Percentiles rank a stretch among this genome's conserved stretches.
Evolutionary conservation across 2,113 vertebrate genomes (phyloP).

Genomic region (Nothobranchius kuhntae): DNA sequence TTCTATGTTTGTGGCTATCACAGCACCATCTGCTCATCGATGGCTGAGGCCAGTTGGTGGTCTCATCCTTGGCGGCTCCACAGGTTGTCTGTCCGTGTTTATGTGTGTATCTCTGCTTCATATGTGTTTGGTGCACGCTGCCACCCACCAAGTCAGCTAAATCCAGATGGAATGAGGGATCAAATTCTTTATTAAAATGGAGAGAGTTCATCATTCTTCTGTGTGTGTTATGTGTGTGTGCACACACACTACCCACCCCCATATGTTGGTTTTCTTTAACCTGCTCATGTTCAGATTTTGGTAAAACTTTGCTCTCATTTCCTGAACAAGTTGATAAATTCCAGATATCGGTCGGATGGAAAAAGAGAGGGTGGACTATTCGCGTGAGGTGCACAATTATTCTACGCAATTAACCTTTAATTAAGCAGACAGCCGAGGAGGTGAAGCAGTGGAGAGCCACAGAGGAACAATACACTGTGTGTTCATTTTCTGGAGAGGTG

Average conservation of each 20-base stretch:
- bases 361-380: constrained; percentile 26
- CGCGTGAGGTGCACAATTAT: constrained; percentile 43
- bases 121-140: constrained; percentile 27
- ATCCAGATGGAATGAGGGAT: constrained; percentile 73
- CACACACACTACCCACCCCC: constrained; percentile 29
- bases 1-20: constrained; percentile 2
- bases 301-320: constrained; percentile 59
- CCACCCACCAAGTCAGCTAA: constrained; percentile 64
- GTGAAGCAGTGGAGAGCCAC: constrained; percentile 51
- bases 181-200: constrained; percentile 73
- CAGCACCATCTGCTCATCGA: constrained; percentile 49
- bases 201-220: constrained; percentile 43
- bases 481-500: constrained; percentile 50
- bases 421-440: constrained; percentile 71
- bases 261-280: constrained; percentile 51
- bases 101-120: constrained; percentile 4
- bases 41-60: constrained; percentile 38
- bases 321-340: constrained; percentile 75
- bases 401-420: constrained; percentile 79
- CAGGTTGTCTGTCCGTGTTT: constrained; percentile 38
- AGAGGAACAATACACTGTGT: constrained; percentile 75
- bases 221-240: constrained; percentile 9
- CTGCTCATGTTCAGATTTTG: constrained; percentile 53
- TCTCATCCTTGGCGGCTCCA: constrained; percentile 30
- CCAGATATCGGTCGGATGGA: constrained; percentile 53